Conservation (phyloP, 2,888 invertebrate genomes). For the Heliconius cydno region DNA sequence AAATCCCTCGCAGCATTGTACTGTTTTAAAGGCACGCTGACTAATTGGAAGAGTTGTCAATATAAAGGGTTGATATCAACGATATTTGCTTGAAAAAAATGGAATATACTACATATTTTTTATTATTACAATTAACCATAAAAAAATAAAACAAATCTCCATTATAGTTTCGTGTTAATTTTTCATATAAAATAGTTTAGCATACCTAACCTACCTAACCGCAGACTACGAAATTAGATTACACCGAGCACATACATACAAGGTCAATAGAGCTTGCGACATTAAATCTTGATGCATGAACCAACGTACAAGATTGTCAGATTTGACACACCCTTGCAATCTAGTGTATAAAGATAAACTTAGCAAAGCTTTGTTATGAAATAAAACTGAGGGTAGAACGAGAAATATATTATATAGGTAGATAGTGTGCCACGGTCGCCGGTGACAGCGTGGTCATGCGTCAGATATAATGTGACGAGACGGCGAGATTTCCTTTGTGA, state of each 20-base stretch:
- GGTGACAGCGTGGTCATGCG: slow-evolving; percentile 1
- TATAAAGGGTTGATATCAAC: neutral
- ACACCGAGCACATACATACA: slow-evolving; percentile 25
- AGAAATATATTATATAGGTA: neutral
- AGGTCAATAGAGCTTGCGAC: slow-evolving; percentile 41
- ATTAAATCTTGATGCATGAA: slow-evolving; percentile 35
- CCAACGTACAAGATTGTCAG: slow-evolving; percentile 40
- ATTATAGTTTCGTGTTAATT: neutral
- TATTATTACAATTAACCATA: neutral
- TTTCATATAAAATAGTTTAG: neutral
- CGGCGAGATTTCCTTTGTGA: slow-evolving; percentile 4
- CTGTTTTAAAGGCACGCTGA: neutral
- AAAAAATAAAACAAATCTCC: neutral
- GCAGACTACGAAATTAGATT: slow-evolving; percentile 21
- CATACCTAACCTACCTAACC: slow-evolving; percentile 21
- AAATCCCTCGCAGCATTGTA: neutral
- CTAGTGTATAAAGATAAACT: slow-evolving; percentile 29
- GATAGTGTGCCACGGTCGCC: slow-evolving; percentile 11
- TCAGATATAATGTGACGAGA: neutral
- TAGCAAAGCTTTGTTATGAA: slow-evolving; percentile 25
- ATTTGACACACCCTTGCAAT: slow-evolving; percentile 40
- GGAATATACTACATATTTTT: too few species aligned
- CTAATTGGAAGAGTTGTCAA: slow-evolving; percentile 8
- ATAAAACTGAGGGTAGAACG: slow-evolving; percentile 5
- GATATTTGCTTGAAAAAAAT: neutral